Percentiles rank a stretch among this genome's conserved stretches.
These are phyloP conservation scores for Empidonax traillii DNA, from an alignment of 2,113 vertebrate species.

Conservation along the genomic window DNA sequence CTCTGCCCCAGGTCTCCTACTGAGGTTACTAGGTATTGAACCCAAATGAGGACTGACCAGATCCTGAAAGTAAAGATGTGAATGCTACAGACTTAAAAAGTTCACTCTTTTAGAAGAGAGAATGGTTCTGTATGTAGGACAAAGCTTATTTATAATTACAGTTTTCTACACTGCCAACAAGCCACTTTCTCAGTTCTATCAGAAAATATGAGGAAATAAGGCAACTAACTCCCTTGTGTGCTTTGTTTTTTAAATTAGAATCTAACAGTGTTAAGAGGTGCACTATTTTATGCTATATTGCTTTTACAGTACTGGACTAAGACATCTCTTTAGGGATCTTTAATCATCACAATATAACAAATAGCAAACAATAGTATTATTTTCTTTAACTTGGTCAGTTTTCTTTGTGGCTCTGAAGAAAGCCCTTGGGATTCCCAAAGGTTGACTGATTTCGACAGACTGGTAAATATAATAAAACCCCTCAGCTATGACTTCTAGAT, in stretches of 20 bases:
- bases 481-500: neutral
- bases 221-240: neutral
- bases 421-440: neutral
- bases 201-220: neutral
- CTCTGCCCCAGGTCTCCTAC: neutral
- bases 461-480: neutral
- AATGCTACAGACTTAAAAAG: neutral
- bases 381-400: neutral
- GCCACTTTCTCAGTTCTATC: neutral
- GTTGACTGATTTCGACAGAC: neutral
- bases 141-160: neutral
- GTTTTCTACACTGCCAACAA: neutral
- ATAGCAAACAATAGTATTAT: neutral
- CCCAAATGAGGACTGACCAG: neutral
- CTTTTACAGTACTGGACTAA: neutral
- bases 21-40: neutral
- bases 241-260: neutral
- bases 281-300: neutral
- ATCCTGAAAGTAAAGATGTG: neutral
- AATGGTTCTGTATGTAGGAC: neutral
- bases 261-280: neutral
- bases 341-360: neutral
- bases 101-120: neutral
- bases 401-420: neutral
- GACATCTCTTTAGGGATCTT: neutral